These are phyloP conservation scores for Odontesthes bonariensis DNA, from an alignment of 2,113 vertebrate species.

Conservation along the genomic window DNA sequence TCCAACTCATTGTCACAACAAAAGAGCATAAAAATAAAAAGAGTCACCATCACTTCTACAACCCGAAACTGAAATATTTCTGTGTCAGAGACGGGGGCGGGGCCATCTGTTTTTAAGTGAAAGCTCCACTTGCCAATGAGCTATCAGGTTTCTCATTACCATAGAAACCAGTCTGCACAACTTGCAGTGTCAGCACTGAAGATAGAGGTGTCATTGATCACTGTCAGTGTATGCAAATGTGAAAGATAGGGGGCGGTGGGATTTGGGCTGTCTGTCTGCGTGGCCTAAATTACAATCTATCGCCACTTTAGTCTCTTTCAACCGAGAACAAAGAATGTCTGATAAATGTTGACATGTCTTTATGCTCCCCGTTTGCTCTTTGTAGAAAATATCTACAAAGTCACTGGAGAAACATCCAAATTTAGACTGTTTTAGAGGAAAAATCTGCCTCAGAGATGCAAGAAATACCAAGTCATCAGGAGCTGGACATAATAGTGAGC, in stretches of 20 bases:
- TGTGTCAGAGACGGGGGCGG: neutral
- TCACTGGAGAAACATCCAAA: constrained; percentile 27
- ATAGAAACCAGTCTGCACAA: constrained; percentile 34
- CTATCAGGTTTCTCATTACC: constrained; percentile 17
- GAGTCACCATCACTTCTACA: neutral
- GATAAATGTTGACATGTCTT: constrained; percentile 16
- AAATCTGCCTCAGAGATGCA: neutral
- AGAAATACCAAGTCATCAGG: neutral
- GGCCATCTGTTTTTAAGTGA: constrained; percentile 1
- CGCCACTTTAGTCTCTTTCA: constrained; percentile 2
- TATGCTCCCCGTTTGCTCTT: constrained; percentile 15
- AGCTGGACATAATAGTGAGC: too few relatives aligned
- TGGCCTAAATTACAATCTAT: constrained; percentile 18
- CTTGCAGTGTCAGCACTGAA: constrained; percentile 49
- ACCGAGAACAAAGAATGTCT: constrained; percentile 21
- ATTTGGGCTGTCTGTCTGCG: neutral
- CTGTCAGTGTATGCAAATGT: constrained; percentile 28
- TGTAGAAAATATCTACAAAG: constrained; percentile 10
- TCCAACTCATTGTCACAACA: neutral
- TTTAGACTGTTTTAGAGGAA: constrained; percentile 35
- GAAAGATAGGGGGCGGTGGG: neutral
- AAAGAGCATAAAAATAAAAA: too few relatives aligned
- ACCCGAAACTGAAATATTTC: neutral
- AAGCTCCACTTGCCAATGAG: constrained; percentile 9
- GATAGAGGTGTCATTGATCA: constrained; percentile 34